Conservation (phyloP, 2,113 vertebrate genomes). For the Paratilapia polleni region DNA sequence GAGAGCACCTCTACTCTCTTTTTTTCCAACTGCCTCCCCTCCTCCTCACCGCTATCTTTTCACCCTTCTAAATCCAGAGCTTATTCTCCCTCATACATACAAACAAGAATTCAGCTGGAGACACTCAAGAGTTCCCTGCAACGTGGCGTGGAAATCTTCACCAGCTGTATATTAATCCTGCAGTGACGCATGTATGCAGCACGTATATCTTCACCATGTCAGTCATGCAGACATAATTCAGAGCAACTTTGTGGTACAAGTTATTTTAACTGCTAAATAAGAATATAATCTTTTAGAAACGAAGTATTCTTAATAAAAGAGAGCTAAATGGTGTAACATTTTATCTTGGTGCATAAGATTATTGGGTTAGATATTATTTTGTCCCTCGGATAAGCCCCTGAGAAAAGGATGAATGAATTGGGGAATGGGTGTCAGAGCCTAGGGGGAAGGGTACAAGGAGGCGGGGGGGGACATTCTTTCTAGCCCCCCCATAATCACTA, state of each 20-base stretch:
- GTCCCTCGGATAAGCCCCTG: conserved; percentile 31
- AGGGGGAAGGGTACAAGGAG: conserved; percentile 56
- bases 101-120: conserved; percentile 32
- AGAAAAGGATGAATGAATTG: conserved; percentile 69
- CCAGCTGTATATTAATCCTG: not conserved
- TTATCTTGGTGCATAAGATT: not conserved
- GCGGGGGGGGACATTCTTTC: conserved; percentile 57
- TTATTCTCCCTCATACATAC: conserved; percentile 7
- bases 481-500: conserved; percentile 69
- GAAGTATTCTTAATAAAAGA: not conserved
- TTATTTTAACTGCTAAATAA: not conserved
- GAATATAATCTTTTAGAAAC: not conserved
- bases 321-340: not conserved
- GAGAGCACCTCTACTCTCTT: conserved; percentile 34
- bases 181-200: not conserved
- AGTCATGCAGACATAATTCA: not conserved
- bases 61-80: conserved; percentile 38
- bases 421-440: conserved; percentile 34
- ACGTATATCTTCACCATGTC: not conserved
- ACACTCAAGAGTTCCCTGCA: not conserved
- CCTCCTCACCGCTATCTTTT: conserved; percentile 25
- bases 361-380: conserved; percentile 25
- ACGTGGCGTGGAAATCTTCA: not conserved
- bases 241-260: not conserved
- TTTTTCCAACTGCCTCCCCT: not conserved